These are phyloP conservation scores for Seira musarum DNA, from an alignment of 2,888 invertebrate species.

Conservation along the genomic window DNA sequence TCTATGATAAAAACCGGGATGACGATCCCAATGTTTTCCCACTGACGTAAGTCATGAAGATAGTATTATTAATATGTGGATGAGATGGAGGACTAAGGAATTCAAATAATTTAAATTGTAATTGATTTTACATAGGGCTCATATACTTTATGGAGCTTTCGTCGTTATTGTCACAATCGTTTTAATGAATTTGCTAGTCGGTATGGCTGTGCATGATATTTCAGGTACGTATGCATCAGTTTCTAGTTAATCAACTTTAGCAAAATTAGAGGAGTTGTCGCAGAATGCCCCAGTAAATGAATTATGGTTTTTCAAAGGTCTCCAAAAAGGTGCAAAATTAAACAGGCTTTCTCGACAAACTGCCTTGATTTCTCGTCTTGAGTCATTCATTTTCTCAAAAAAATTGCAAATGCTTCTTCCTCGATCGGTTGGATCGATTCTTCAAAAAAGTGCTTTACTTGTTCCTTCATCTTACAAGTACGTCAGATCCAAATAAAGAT, in stretches of 20 bases:
- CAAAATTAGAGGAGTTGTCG: too few species aligned
- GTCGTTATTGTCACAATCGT: conserved; percentile 66
- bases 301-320: too few species aligned
- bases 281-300: too few species aligned
- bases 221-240: too few species aligned
- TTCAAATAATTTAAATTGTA: conserved; percentile 1
- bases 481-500: background rate
- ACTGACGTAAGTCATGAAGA: conserved; percentile 40
- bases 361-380: conserved; percentile 85
- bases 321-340: conserved; percentile 77
- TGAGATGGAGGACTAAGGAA: background rate
- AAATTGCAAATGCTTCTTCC: conserved; percentile 78
- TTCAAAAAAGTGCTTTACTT: conserved; percentile 83
- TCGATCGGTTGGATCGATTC: conserved; percentile 77
- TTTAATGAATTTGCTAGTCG: conserved; percentile 68
- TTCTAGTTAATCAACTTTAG: too few species aligned
- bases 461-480: conserved; percentile 76
- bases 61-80: background rate
- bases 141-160: conserved; percentile 66
- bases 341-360: conserved; percentile 87
- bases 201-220: conserved; percentile 68
- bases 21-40: conserved; percentile 59
- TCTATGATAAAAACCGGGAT: conserved; percentile 50
- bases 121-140: conserved; percentile 48
- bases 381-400: conserved; percentile 86